Conservation (phyloP, 2,113 vertebrate species). For the Triplophysa siluroides region DNA sequence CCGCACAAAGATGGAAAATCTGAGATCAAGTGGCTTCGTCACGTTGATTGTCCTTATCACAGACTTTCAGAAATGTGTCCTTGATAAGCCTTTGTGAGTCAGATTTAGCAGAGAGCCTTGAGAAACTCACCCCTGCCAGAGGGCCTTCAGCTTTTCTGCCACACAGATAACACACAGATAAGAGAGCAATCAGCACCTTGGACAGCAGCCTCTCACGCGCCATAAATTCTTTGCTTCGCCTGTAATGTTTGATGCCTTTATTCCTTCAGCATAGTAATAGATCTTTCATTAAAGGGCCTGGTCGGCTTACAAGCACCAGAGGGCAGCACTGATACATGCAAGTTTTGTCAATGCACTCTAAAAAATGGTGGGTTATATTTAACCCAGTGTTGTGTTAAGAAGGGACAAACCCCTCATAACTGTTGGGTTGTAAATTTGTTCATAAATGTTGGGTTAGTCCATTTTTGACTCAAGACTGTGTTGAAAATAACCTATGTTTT, state of each 20-base stretch:
- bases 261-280: background rate
- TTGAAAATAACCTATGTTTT: too few relatives aligned
- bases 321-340: constrained; percentile 15
- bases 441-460: too few relatives aligned
- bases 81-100: constrained; percentile 13
- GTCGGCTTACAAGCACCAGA: background rate
- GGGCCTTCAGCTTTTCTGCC: constrained; percentile 7
- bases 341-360: too few relatives aligned
- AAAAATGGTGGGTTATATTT: too few relatives aligned
- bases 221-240: background rate
- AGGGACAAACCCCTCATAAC: too few relatives aligned
- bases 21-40: background rate
- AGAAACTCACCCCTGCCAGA: background rate
- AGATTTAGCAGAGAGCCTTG: constrained; percentile 1
- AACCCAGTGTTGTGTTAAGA: too few relatives aligned
- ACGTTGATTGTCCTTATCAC: background rate
- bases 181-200: constrained; percentile 28
- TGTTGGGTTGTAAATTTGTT: too few relatives aligned
- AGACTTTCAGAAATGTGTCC: constrained; percentile 1
- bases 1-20: background rate
- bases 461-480: too few relatives aligned
- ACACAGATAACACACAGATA: constrained; percentile 23
- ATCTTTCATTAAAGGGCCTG: background rate
- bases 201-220: constrained; percentile 11
- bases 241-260: background rate